These are phyloP conservation scores for Sturnus vulgaris DNA, from an alignment of 2,113 vertebrate genomes.

Conservation along the genomic window DNA sequence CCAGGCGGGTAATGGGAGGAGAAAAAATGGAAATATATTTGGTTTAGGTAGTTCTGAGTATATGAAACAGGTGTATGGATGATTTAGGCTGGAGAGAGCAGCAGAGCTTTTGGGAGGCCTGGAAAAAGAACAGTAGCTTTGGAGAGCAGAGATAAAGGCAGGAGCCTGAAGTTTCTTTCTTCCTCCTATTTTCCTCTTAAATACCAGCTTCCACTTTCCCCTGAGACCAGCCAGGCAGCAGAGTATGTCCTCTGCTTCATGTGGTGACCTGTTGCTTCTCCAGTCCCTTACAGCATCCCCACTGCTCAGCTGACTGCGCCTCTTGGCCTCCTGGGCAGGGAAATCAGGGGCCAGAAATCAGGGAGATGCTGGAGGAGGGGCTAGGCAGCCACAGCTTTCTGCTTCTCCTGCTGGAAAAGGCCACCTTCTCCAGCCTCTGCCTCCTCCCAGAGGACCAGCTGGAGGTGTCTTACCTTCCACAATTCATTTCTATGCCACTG, in stretches of 20 bases:
- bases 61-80: neutral
- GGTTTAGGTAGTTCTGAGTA: neutral
- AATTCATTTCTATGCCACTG: neutral
- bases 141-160: neutral
- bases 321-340: neutral
- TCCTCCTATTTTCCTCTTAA: neutral
- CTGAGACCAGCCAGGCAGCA: neutral
- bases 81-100: neutral
- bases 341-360: neutral
- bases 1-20: neutral
- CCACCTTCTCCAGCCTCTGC: neutral
- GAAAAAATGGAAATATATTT: neutral
- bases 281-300: neutral
- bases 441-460: neutral
- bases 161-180: neutral
- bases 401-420: neutral
- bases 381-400: neutral
- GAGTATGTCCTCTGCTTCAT: neutral
- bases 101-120: neutral
- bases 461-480: neutral
- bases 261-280: neutral
- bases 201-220: neutral
- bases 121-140: neutral
- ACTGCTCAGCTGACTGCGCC: neutral
- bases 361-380: neutral